These are phyloP conservation scores for Danaus plexippus DNA, from an alignment of 1,140 invertebrate genomes.

Conservation along the genomic window DNA sequence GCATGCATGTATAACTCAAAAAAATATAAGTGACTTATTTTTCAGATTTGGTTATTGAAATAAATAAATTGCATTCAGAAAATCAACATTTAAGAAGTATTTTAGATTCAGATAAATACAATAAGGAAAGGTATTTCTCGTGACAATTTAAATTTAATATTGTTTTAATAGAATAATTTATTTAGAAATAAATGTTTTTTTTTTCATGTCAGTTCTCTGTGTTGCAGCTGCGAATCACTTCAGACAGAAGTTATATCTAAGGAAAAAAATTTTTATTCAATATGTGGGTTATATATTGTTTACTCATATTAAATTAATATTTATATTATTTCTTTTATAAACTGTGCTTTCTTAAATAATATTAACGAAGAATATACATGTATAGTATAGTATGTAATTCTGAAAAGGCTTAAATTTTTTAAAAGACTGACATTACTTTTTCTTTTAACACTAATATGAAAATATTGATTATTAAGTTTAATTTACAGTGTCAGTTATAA, in stretches of 20 bases:
- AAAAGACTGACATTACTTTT: too few species aligned
- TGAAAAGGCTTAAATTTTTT: not conserved
- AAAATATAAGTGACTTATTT: constrained; percentile 2
- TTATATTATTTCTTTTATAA: too few species aligned
- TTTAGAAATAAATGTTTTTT: not conserved
- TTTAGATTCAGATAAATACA: constrained; percentile 29
- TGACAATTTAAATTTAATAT: too few species aligned
- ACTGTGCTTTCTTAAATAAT: too few species aligned
- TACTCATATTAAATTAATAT: too few species aligned
- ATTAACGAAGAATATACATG: too few species aligned
- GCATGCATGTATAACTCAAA: too few species aligned
- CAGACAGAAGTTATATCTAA: too few species aligned
- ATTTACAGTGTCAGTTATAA: constrained; percentile 43
- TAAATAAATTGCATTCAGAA: constrained; percentile 28
- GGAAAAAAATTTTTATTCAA: too few species aligned
- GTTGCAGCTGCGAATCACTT: too few species aligned
- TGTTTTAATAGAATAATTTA: too few species aligned
- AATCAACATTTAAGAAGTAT: constrained; percentile 28
- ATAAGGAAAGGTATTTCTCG: constrained; percentile 38
- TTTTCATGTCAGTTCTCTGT: not conserved
- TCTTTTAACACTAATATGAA: not conserved
- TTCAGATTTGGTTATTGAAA: constrained; percentile 38
- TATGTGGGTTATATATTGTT: too few species aligned
- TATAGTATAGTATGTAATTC: not conserved
- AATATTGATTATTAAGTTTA: constrained; percentile 7